These are phyloP conservation scores for Hoplodrina ambigua DNA, from an alignment of 2,888 invertebrate species.

Conservation along the genomic window DNA sequence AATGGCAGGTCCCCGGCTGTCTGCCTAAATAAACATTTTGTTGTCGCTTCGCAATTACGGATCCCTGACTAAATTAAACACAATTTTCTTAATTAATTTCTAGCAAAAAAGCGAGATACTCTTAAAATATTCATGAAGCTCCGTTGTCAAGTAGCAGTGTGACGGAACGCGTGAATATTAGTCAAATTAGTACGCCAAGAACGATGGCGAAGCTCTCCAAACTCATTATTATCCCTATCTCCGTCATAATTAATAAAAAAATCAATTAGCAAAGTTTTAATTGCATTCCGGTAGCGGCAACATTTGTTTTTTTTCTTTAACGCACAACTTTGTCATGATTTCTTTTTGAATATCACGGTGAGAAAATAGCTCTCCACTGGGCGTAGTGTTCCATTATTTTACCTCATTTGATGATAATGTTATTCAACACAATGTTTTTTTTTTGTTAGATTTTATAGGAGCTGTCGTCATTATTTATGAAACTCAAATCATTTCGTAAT, in stretches of 20 bases:
- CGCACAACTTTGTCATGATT: slow-evolving; percentile 43
- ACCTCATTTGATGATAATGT: no score
- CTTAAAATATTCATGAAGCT: slow-evolving; percentile 66
- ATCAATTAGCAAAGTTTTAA: slow-evolving; percentile 72
- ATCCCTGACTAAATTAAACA: slow-evolving; percentile 39
- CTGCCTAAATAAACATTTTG: slow-evolving; percentile 40
- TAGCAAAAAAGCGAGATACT: slow-evolving; percentile 46
- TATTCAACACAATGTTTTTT: no score
- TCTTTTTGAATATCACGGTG: slow-evolving; percentile 33
- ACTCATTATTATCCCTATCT: slow-evolving; percentile 58
- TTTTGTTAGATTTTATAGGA: no score
- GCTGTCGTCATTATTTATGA: no score
- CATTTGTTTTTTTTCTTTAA: slow-evolving; percentile 48
- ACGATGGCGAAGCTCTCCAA: slow-evolving; percentile 51
- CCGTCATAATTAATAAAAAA: slow-evolving; percentile 66
- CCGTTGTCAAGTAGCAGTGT: slow-evolving; percentile 62
- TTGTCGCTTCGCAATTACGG: slow-evolving; percentile 39
- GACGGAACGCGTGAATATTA: slow-evolving; percentile 61
- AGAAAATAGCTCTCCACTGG: slow-evolving; percentile 3
- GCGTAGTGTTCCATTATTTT: not conserved
- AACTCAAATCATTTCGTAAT: no score
- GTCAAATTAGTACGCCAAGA: slow-evolving; percentile 62
- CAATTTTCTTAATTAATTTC: slow-evolving; percentile 56
- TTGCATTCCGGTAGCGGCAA: slow-evolving; percentile 55
- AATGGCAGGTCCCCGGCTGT: slow-evolving; percentile 17